Evolutionary conservation across 2,113 vertebrate species (phyloP).

Genomic region (Ceuthmochares aereus): DNA sequence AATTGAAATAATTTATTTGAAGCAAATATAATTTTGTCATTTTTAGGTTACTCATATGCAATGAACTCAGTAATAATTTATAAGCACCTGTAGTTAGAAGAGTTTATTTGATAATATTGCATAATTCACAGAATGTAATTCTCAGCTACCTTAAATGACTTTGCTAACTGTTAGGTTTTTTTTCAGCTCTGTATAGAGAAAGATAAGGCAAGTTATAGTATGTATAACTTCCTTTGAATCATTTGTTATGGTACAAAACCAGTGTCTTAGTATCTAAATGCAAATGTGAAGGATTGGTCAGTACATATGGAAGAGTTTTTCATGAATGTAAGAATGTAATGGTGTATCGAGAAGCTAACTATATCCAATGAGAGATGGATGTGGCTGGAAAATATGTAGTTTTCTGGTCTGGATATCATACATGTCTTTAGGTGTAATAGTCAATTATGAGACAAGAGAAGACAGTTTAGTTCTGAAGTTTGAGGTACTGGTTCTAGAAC

Average conservation of each 20-base stretch:
- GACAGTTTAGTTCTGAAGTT: not conserved
- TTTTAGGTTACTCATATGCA: not conserved
- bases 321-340: accelerated
- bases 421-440: not conserved
- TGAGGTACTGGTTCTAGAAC: not conserved
- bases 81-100: not conserved
- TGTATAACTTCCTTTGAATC: not conserved
- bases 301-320: not conserved
- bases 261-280: not conserved
- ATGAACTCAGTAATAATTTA: not conserved
- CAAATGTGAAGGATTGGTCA: not conserved
- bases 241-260: not conserved
- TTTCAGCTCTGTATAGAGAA: not conserved
- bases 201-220: not conserved
- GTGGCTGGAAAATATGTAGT: not conserved
- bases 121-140: not conserved
- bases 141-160: not conserved
- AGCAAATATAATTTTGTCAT: not conserved
- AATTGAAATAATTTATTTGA: not conserved
- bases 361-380: not conserved
- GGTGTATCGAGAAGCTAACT: not conserved
- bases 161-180: not conserved
- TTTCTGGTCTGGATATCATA: not conserved
- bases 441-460: not conserved
- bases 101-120: not conserved